Conservation (phyloP, 2,797 vertebrate species). For the Darevskia nairensis region DNA sequence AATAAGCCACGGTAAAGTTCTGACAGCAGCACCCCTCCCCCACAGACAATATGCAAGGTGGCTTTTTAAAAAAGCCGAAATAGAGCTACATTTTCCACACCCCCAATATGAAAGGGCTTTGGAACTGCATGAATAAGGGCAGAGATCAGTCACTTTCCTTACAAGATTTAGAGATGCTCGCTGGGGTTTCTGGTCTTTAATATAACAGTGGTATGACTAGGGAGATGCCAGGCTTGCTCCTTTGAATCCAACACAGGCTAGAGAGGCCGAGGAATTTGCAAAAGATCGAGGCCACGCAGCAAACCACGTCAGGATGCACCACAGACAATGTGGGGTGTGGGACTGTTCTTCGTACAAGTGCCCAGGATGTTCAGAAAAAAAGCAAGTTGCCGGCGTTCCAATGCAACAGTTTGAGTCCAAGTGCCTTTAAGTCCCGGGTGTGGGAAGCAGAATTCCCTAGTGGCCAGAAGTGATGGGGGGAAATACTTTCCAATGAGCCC, state of each 20-base stretch:
- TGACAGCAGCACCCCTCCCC: fast-evolving
- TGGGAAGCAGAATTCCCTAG: neutral
- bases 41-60: too few species aligned
- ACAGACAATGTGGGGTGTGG: neutral
- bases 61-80: too few species aligned
- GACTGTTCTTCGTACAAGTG: neutral
- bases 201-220: neutral
- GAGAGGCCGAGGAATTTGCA: too few species aligned
- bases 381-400: neutral
- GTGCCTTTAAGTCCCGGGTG: neutral
- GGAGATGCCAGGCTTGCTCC: too few species aligned
- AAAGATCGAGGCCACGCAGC: neutral
- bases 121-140: too few species aligned
- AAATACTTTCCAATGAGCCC: neutral
- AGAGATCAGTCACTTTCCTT: neutral
- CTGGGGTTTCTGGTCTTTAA: neutral
- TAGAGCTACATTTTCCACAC: too few species aligned
- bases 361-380: neutral
- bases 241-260: neutral
- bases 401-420: neutral
- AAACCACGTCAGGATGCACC: neutral
- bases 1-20: neutral
- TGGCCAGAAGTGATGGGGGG: too few species aligned
- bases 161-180: neutral
- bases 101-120: too few species aligned